Percentiles rank a stretch among this genome's conserved stretches.
Conservation (phyloP, 92 coral and sea anemone genomes). For the Micromussa lordhowensis region DNA sequence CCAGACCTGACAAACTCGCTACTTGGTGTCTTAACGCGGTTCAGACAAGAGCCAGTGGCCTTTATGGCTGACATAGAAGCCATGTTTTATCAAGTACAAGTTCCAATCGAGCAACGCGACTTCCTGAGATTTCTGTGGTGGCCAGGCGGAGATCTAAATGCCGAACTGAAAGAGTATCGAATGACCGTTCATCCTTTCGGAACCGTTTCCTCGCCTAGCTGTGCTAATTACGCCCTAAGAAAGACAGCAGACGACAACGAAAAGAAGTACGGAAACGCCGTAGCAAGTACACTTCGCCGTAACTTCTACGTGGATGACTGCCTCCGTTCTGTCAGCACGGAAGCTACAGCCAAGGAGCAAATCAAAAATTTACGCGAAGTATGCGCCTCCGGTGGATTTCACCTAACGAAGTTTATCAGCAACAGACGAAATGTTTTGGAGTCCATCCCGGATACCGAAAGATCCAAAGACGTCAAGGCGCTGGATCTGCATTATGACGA, state of each 20-base stretch:
- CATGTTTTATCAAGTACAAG: slow-evolving; percentile 60
- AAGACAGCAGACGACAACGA: slow-evolving; percentile 55
- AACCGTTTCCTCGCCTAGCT: slow-evolving; percentile 55
- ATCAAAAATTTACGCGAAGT: slow-evolving; percentile 39
- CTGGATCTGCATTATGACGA: slow-evolving; percentile 46
- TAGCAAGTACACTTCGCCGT: slow-evolving; percentile 32
- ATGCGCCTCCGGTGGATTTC: slow-evolving; percentile 57
- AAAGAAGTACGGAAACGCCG: slow-evolving; percentile 15
- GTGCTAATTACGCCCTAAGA: slow-evolving; percentile 53
- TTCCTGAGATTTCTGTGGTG: slow-evolving; percentile 64
- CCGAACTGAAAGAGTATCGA: slow-evolving; percentile 38
- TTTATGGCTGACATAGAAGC: slow-evolving; percentile 68
- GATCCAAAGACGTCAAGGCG: slow-evolving; percentile 45
- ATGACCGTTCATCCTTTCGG: slow-evolving; percentile 71
- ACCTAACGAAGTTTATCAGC: slow-evolving; percentile 57
- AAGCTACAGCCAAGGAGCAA: slow-evolving; percentile 20
- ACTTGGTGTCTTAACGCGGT: slow-evolving; percentile 54
- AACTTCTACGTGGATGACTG: slow-evolving; percentile 61
- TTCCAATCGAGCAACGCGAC: slow-evolving; percentile 48
- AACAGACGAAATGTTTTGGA: slow-evolving; percentile 50
- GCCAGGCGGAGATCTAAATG: slow-evolving; percentile 49
- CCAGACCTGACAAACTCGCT: slow-evolving; percentile 65
- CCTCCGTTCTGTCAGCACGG: slow-evolving; percentile 34
- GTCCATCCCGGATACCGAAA: slow-evolving; percentile 50
- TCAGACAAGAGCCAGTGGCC: slow-evolving; percentile 61